Evolutionary conservation across 2,113 vertebrate genomes (phyloP).

Genomic region (Columba janthina): DNA sequence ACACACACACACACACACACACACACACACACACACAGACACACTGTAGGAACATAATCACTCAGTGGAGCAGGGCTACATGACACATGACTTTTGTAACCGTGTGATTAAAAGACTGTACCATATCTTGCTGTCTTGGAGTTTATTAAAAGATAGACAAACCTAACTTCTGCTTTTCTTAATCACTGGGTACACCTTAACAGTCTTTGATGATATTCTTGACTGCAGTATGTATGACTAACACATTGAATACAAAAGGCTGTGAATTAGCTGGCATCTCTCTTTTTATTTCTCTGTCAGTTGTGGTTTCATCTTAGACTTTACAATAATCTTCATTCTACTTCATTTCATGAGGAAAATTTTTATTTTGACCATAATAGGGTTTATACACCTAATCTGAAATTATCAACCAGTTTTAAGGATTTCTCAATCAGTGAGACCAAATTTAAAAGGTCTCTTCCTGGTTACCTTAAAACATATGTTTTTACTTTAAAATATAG

Average conservation of each 20-base stretch:
- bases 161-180: background rate
- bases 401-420: background rate
- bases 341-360: background rate
- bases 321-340: background rate
- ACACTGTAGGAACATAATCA: background rate
- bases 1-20: too few species aligned
- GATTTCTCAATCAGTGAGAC: background rate
- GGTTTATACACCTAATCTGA: background rate
- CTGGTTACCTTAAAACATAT: background rate
- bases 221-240: background rate
- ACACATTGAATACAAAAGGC: background rate
- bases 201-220: background rate
- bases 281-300: background rate
- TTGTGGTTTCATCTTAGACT: background rate
- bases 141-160: background rate
- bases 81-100: fast-evolving
- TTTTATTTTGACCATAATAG: background rate
- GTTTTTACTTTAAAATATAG: background rate
- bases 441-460: background rate
- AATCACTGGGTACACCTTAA: background rate
- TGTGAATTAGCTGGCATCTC: background rate
- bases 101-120: background rate
- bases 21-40: too few species aligned
- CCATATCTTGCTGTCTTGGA: background rate
- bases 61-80: fast-evolving